Conservation (phyloP, 2,888 invertebrate genomes). For the Stenoptilia bipunctidactyla region DNA sequence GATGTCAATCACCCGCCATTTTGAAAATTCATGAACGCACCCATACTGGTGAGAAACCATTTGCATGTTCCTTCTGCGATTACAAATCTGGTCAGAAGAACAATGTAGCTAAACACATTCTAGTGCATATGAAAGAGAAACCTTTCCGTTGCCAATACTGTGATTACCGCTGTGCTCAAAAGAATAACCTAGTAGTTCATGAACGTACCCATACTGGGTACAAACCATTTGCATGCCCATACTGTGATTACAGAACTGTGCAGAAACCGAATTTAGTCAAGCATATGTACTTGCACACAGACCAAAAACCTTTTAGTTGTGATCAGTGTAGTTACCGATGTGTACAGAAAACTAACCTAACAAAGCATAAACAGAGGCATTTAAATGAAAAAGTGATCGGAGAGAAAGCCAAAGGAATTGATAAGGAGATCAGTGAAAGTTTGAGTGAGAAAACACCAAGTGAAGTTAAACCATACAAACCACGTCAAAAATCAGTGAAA, state of each 20-base stretch:
- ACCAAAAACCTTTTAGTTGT: constrained; percentile 62
- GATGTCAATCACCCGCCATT: constrained; percentile 63
- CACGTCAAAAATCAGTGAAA: constrained; percentile 53
- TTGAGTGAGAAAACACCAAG: constrained; percentile 19
- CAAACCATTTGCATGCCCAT: constrained; percentile 61
- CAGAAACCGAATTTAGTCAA: constrained; percentile 66
- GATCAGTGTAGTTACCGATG: constrained; percentile 59
- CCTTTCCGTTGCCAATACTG: constrained; percentile 61
- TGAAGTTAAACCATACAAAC: constrained; percentile 46
- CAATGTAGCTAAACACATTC: constrained; percentile 61
- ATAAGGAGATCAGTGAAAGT: background rate
- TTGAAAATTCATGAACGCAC: constrained; percentile 63
- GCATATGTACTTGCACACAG: constrained; percentile 65
- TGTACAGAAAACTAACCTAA: constrained; percentile 62
- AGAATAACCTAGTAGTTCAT: constrained; percentile 62
- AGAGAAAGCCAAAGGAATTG: constrained; percentile 32
- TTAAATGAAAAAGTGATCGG: constrained; percentile 41
- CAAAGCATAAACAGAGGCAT: constrained; percentile 61
- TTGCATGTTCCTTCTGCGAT: constrained; percentile 57
- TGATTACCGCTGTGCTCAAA: constrained; percentile 62
- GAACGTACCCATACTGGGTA: constrained; percentile 64
- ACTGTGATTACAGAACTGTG: constrained; percentile 59
- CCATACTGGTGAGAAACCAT: constrained; percentile 60
- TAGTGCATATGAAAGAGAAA: constrained; percentile 66
- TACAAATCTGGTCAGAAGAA: constrained; percentile 66